Percentiles rank a stretch among this genome's conserved stretches.
phyloP scores from a whole-genome alignment of 2,113 vertebrate genomes.

The Eonycteris spelaea region DNA sequence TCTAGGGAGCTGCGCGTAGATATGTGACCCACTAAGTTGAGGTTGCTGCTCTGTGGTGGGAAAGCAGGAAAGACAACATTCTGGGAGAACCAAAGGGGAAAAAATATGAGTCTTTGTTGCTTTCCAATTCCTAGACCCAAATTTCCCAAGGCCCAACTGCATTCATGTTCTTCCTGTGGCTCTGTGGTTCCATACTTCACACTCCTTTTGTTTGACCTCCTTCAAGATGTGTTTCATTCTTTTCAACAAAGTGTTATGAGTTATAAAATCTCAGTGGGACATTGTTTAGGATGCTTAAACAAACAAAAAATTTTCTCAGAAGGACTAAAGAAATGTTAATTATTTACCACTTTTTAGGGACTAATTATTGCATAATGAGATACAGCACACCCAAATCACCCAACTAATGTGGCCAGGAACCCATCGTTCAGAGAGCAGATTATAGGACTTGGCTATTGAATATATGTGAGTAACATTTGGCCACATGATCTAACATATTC shows the following conservation, averaged over 20 bases:
- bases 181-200: not conserved
- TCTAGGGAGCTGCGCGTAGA: too few relatives aligned
- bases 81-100: not conserved
- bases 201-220: not conserved
- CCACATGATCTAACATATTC: not conserved
- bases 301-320: not conserved
- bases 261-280: not conserved
- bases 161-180: not conserved
- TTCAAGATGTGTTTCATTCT: not conserved
- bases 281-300: not conserved
- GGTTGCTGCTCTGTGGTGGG: not conserved
- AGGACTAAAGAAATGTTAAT: not conserved
- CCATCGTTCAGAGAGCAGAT: not conserved
- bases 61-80: not conserved
- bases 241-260: not conserved
- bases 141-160: not conserved
- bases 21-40: not conserved
- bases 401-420: not conserved
- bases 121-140: not conserved
- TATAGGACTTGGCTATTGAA: not conserved
- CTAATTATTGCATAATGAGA: not conserved
- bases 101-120: not conserved
- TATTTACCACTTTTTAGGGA: not conserved
- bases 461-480: not conserved
- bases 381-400: not conserved